Evolutionary conservation across 2,797 vertebrate species (phyloP), one percentile per base, ranked within the genome.

Genomic region (Onychomys leucogaster): DNA sequence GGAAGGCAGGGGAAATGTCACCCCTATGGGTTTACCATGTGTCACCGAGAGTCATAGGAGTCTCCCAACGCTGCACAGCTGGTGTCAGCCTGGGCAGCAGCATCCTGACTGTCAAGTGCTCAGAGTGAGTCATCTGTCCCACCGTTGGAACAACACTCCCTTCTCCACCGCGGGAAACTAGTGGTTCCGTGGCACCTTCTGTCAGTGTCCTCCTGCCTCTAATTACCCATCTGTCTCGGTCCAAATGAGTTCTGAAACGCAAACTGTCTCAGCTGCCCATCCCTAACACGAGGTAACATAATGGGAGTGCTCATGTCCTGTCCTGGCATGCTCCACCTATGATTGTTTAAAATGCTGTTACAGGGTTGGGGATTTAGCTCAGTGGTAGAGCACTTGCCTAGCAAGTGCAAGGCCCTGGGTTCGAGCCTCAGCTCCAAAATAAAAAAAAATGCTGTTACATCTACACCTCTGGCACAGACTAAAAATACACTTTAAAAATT

Each of bases 401-500:
- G n/a, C n/a, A n/a, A n/a, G n/a, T n/a, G n/a, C n/a, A n/a, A n/a
- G n/a, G n/a, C n/a, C n/a, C n/a, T n/a, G n/a, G n/a, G n/a, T n/a
- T n/a, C n/a, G n/a, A n/a, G n/a, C n/a, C n/a, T n/a, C n/a, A n/a
- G n/a, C n/a, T n/a, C n/a, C n/a, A n/a, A n/a, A n/a, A n/a, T n/a
- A n/a, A n/a, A n/a, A n/a, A n/a, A n/a, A n/a, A 90, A 21, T 88
- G 88, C 29, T 43, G 27, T 82, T 63, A 77, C 61, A 75, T 86
- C 55, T 73, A 52, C 46, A 1, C 43, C 71, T 93, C 41, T n/a
- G 29, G 10, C 23, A 37, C 80, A 7, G 23, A 71, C 34, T 27
- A 94, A 55, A 46, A 19, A 21, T 46, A 90, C 21, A 90, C 63
- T 90, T 97, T 55, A 77, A 92, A 97, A 92, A 89, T n/a, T 52